Percentiles rank a stretch among this genome's conserved stretches.
These are phyloP conservation scores for Nomada ferruginata DNA, from an alignment of 2,888 invertebrate species.

Conservation along the genomic window DNA sequence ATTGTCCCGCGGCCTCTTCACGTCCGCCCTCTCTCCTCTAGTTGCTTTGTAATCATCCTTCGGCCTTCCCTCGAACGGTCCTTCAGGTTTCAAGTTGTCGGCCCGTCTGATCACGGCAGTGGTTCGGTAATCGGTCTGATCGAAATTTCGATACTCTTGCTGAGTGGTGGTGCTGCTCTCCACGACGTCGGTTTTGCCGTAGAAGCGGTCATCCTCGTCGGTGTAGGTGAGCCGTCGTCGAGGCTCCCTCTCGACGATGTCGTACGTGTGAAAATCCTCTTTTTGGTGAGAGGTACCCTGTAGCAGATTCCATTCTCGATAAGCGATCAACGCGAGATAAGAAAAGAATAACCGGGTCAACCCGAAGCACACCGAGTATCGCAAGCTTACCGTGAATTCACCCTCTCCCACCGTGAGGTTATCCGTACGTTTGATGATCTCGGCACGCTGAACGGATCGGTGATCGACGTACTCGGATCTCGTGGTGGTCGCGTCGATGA, in stretches of 20 bases:
- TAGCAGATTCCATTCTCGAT: slow-evolving; percentile 34
- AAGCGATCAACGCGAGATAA: background rate
- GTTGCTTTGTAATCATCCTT: slow-evolving; percentile 83
- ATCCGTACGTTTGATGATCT: slow-evolving; percentile 87
- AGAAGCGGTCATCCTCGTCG: slow-evolving; percentile 86
- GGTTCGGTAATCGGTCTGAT: slow-evolving; percentile 85
- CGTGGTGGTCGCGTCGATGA: slow-evolving; percentile 89
- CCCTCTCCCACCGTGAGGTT: slow-evolving; percentile 89
- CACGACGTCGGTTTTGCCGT: slow-evolving; percentile 81
- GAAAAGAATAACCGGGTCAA: background rate
- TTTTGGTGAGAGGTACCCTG: slow-evolving; percentile 81
- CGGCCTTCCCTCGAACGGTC: slow-evolving; percentile 84
- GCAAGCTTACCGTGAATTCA: slow-evolving; percentile 81
- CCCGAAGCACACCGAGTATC: no score
- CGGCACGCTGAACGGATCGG: slow-evolving; percentile 87
- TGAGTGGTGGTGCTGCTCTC: slow-evolving; percentile 90
- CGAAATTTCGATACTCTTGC: slow-evolving; percentile 88
- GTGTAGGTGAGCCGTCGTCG: slow-evolving; percentile 89
- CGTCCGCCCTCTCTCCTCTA: slow-evolving; percentile 84
- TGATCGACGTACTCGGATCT: slow-evolving; percentile 89
- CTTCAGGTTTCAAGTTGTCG: slow-evolving; percentile 87
- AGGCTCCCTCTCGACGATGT: slow-evolving; percentile 80
- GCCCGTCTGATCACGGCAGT: slow-evolving; percentile 73
- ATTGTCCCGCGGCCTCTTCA: slow-evolving; percentile 86
- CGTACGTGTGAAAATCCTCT: slow-evolving; percentile 81